phyloP scores from a whole-genome alignment of 92 coral and sea anemone species.

The Palythoa heliodiscus region DNA sequence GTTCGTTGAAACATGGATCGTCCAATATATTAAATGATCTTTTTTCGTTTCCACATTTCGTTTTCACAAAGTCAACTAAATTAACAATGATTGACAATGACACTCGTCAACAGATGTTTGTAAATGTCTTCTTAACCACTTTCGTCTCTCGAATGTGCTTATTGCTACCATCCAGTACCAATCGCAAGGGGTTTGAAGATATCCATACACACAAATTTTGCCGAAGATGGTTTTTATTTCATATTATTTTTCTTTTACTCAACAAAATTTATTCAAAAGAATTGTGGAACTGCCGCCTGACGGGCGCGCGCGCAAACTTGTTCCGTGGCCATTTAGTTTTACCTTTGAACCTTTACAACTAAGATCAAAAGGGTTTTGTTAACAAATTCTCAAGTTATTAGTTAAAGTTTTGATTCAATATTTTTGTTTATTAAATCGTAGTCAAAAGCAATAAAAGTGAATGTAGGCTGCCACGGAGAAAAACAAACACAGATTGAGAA shows the following conservation, averaged over 20 bases:
- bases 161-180: too few species aligned
- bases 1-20: too few species aligned
- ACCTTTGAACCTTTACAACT: background rate
- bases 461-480: slow-evolving; percentile 15
- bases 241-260: background rate
- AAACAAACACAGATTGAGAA: slow-evolving; percentile 30
- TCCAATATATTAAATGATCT: too few species aligned
- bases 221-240: background rate
- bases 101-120: too few species aligned
- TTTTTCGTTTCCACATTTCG: too few species aligned
- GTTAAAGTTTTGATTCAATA: background rate
- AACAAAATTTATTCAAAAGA: background rate
- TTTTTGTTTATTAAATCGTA: background rate
- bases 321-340: background rate
- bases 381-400: background rate
- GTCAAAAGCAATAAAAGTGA: slow-evolving; percentile 1
- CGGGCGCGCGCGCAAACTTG: slow-evolving; percentile 13
- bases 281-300: background rate
- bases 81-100: too few species aligned
- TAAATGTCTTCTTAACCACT: too few species aligned
- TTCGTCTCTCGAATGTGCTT: too few species aligned
- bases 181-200: too few species aligned
- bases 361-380: background rate
- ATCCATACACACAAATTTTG: too few species aligned
- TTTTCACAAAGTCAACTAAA: too few species aligned